These are phyloP conservation scores for Pyxicephalus adspersus DNA, from an alignment of 2,113 vertebrate genomes.

Conservation along the genomic window DNA sequence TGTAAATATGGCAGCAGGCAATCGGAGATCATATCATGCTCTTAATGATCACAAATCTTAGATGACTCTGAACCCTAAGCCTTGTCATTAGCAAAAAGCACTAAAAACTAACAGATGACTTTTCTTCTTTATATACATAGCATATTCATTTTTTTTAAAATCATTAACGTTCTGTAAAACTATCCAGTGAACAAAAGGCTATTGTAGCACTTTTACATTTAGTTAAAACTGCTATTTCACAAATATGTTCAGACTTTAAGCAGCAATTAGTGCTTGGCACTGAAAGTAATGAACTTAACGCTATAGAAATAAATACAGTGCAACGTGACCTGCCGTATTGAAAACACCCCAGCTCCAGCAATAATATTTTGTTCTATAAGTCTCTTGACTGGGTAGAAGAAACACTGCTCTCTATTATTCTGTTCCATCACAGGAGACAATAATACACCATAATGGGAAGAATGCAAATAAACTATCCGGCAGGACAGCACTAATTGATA, in stretches of 20 bases:
- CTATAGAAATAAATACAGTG: slow-evolving; percentile 42
- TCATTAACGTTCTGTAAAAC: not conserved
- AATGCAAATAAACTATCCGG: slow-evolving; percentile 5
- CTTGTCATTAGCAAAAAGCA: too few relatives aligned
- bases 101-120: too few relatives aligned
- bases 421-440: not conserved
- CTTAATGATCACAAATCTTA: too few relatives aligned
- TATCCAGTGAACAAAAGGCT: slow-evolving; percentile 7
- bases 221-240: slow-evolving; percentile 22
- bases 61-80: too few relatives aligned
- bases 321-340: slow-evolving; percentile 3
- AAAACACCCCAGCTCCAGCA: not conserved
- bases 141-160: not conserved
- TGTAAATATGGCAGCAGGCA: too few relatives aligned
- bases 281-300: slow-evolving; percentile 14
- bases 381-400: not conserved
- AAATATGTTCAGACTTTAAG: slow-evolving; percentile 27
- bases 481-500: slow-evolving; percentile 3
- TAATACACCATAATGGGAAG: not conserved
- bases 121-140: too few relatives aligned
- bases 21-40: too few relatives aligned
- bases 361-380: too few relatives aligned
- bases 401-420: not conserved
- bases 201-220: slow-evolving; percentile 3
- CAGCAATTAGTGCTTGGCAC: slow-evolving; percentile 25